Base-by-base conservation (phyloP, 2,888 invertebrate species). In the Phengaris alcon region DNA sequence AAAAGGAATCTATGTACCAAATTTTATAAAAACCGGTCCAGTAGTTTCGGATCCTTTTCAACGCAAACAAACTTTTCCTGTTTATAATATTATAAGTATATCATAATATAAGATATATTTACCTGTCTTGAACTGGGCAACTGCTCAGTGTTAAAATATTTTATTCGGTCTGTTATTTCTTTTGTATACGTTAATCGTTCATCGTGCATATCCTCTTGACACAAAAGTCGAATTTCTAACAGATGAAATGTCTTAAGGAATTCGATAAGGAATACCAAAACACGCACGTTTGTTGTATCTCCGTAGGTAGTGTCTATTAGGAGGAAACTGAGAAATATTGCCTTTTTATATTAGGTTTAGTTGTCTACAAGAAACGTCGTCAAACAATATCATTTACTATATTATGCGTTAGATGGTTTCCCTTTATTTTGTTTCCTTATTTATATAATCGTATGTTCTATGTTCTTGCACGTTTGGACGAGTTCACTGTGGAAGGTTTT, bases 261-360 rank as follows among this genome's bases (percentile, higher is more conserved):
- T 13, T 4, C 8, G 13, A 8, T 13, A 46, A 46, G 68, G 46
- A n/a, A 0, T 46, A 46, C 68, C 22, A 44, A 44, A 68, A 68
- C 68, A 46, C 44, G 68, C 46, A 55, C n/a, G 46, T 48, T n/a
- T 46, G 0, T 72, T 13, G 12, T 70, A 10, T 59, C 57, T 5
- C 9, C 15, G 1, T 72, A 13, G 72, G 13, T 54, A 22, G 72
- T 69, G 48, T 35, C 35, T 35, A 10, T 54, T 70, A 70, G 35
- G 54, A 52, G 70, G 54, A 72, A 35, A 72, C 72, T 52, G 13
- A 72, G 72, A 72, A 35, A 54, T 72, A 72, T 72, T 54, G 35
- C 22, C 10, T 54, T 72, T 72, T 72, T 72, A 52, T 72, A 52
- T 72, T 72, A 72, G 35, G 35, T 72, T 72, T 72, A 52, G 54